phyloP scores from a whole-genome alignment of 2,113 vertebrate species.

The Zonotrichia leucophrys region DNA sequence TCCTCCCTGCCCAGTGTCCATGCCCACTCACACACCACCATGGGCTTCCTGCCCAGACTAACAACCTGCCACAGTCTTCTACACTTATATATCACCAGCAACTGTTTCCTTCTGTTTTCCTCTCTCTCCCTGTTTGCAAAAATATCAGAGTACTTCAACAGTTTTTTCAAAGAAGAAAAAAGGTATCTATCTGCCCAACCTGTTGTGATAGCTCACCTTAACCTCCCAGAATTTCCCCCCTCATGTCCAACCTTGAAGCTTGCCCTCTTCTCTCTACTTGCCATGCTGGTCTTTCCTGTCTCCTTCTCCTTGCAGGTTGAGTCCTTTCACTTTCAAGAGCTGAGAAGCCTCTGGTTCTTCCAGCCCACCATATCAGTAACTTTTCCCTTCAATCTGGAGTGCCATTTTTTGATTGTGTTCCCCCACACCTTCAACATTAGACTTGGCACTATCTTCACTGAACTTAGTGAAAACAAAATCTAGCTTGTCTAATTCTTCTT shows the following conservation, averaged over 20 bases:
- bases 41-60: neutral
- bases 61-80: neutral
- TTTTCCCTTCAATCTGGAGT: neutral
- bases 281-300: neutral
- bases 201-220: neutral
- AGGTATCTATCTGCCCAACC: neutral
- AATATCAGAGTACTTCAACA: neutral
- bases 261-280: neutral
- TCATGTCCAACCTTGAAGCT: neutral
- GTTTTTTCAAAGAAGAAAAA: neutral
- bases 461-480: neutral
- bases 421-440: neutral
- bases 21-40: neutral
- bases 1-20: neutral
- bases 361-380: neutral
- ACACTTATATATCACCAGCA: neutral
- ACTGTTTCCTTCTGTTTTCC: neutral
- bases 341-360: neutral
- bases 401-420: neutral
- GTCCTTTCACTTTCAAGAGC: neutral
- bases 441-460: neutral
- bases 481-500: neutral
- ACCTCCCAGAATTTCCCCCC: neutral
- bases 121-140: neutral
- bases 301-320: neutral